A percentile compares a stretch with the other conserved stretches of the same genome.
Conservation (phyloP, 2,113 vertebrate genomes). For the Takifugu flavidus region DNA sequence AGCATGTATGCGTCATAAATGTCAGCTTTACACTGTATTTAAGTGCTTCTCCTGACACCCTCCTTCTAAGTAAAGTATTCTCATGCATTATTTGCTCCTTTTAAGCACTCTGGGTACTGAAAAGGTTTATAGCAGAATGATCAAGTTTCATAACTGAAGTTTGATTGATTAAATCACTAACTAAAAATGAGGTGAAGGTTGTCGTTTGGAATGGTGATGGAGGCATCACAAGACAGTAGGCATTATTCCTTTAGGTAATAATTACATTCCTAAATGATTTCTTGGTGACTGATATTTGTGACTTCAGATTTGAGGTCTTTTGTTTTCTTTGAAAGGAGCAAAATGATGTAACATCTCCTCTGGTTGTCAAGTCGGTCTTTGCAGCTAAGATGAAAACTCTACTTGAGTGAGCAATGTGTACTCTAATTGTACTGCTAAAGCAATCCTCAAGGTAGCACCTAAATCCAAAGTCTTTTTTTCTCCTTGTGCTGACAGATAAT, state of each 20-base stretch:
- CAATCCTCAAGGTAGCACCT: background rate
- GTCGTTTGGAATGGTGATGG: too few species aligned
- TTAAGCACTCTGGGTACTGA: slow-evolving; percentile 5
- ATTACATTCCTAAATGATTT: too few species aligned
- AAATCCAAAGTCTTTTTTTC: background rate
- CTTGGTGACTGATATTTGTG: too few species aligned
- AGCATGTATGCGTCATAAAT: slow-evolving; percentile 21
- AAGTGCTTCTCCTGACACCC: slow-evolving; percentile 16
- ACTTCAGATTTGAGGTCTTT: too few species aligned
- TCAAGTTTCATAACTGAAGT: slow-evolving; percentile 6
- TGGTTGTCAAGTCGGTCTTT: too few species aligned
- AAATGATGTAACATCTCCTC: too few species aligned
- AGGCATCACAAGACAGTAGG: too few species aligned
- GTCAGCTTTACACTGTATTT: slow-evolving; percentile 23
- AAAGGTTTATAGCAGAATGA: background rate
- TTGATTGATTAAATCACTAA: slow-evolving; percentile 1
- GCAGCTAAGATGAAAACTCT: too few species aligned
- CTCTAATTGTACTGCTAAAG: background rate
- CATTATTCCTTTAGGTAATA: too few species aligned
- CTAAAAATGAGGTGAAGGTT: too few species aligned
- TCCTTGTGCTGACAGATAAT: slow-evolving; percentile 1
- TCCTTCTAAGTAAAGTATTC: slow-evolving; percentile 6
- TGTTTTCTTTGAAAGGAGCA: too few species aligned
- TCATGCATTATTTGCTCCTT: slow-evolving; percentile 4
- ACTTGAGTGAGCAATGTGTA: background rate